Base-by-base conservation (phyloP, 2,888 invertebrate genomes). In the Bombyx huttoni region DNA sequence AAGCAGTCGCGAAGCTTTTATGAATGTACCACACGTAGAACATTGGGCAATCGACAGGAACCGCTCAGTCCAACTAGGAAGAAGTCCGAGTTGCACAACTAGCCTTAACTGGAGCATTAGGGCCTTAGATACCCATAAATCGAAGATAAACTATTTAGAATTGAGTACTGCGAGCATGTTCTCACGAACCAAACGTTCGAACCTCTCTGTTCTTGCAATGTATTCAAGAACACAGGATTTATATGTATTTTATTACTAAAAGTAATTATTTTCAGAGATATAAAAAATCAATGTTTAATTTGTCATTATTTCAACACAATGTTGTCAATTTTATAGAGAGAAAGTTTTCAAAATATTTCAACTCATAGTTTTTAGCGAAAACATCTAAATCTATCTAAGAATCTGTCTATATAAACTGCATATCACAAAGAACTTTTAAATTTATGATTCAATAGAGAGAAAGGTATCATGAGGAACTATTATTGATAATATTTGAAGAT, bases 31-130 rank as follows among this genome's bases (percentile, higher is more conserved):
- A 53, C 24, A 24, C 24, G 24, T 24, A 40, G 56, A 46, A 46
- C 49, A 46, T 54, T 53, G 55, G 51, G 40, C 53, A 48, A 51
- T 50, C 50, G 48, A 13, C 49, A 49, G 49, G 46, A 49, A 34
- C 54, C 54, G 54, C 60, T 54, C 52, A 51, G 14, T 13, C 51
- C 34, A 50, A 53, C 52, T 45, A 65, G 65, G 61, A 65, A 65
- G 63, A 63, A 56, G 52, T 60, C 52, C 35, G 6, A 13, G 50
- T 64, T 64, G 49, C 49, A 58, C 50, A 64, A 63, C 51, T 13
- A 24, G n/a, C 49, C 45, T 2, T 49, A 64, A 58, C 57, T 63
- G 52, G 63, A 64, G 63, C 65, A 56, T 24, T 46, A 8, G 34
- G 13, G 48, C 48, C 34, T 48, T 33, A 46, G 50, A 51, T 47